Evolutionary conservation across 2,888 invertebrate genomes (phyloP).

Genomic region (Andricus curvator): DNA sequence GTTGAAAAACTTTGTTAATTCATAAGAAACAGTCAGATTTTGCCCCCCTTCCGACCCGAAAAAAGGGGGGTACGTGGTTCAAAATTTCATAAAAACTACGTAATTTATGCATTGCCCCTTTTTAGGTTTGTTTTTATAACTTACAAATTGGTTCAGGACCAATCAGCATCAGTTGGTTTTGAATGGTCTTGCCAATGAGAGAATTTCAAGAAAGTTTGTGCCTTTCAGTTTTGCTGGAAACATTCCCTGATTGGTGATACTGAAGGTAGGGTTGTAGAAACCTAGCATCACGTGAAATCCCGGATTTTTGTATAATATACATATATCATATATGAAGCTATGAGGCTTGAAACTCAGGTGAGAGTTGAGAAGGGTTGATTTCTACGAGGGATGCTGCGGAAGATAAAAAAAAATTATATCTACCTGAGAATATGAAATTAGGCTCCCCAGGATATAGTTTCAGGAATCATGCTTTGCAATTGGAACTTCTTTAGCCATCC

Average conservation of each 20-base stretch:
- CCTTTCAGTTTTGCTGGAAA: too few relatives aligned
- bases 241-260: background rate
- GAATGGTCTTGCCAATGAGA: too few relatives aligned
- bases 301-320: background rate
- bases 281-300: background rate
- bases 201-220: too few relatives aligned
- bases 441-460: background rate
- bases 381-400: constrained; percentile 14
- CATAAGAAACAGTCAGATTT: too few relatives aligned
- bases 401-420: constrained; percentile 5
- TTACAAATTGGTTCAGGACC: too few relatives aligned
- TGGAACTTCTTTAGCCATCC: background rate
- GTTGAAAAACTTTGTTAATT: too few relatives aligned
- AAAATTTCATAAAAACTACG: too few relatives aligned
- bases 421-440: constrained; percentile 20
- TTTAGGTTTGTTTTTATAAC: too few relatives aligned
- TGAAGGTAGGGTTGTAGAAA: constrained; percentile 1
- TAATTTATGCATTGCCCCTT: too few relatives aligned
- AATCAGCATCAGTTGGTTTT: too few relatives aligned
- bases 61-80: too few relatives aligned
- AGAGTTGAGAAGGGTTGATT: background rate
- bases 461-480: background rate
- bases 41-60: too few relatives aligned
- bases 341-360: background rate
- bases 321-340: background rate